These are phyloP conservation scores for Hydrochoerus hydrochaeris DNA, from an alignment of 2,113 vertebrate species.

Conservation along the genomic window DNA sequence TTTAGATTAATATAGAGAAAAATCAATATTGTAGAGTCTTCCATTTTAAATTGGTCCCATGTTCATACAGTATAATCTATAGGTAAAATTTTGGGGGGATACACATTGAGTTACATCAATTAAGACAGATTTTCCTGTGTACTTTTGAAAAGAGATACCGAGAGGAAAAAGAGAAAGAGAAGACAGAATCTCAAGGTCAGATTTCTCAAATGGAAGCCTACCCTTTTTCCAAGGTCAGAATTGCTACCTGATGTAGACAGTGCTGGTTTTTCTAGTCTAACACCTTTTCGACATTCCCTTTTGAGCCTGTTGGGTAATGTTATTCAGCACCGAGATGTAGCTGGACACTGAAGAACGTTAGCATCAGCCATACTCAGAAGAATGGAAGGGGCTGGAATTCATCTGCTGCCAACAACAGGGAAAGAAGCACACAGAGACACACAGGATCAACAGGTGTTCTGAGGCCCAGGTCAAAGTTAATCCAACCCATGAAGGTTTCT, in stretches of 20 bases:
- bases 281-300: constrained; percentile 70
- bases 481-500: not conserved
- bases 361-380: not conserved
- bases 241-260: constrained; percentile 85
- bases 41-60: too few relatives aligned
- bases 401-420: constrained; percentile 49
- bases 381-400: not conserved
- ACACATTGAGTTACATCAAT: too few relatives aligned
- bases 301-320: constrained; percentile 74
- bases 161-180: too few relatives aligned
- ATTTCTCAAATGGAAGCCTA: too few relatives aligned
- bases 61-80: too few relatives aligned
- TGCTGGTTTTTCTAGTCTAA: constrained; percentile 77
- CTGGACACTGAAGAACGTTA: constrained; percentile 58
- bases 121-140: too few relatives aligned
- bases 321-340: constrained; percentile 72
- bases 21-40: too few relatives aligned
- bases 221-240: too few relatives aligned
- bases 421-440: not conserved
- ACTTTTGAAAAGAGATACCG: too few relatives aligned
- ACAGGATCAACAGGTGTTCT: constrained; percentile 80
- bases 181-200: too few relatives aligned
- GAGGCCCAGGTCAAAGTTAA: constrained; percentile 23
- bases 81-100: too few relatives aligned
- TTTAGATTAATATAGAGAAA: too few relatives aligned